Percentiles rank a stretch among this genome's conserved stretches.
Conservation (phyloP, 92 coral and sea anemone genomes). For the Isaurus tuberculatus region DNA sequence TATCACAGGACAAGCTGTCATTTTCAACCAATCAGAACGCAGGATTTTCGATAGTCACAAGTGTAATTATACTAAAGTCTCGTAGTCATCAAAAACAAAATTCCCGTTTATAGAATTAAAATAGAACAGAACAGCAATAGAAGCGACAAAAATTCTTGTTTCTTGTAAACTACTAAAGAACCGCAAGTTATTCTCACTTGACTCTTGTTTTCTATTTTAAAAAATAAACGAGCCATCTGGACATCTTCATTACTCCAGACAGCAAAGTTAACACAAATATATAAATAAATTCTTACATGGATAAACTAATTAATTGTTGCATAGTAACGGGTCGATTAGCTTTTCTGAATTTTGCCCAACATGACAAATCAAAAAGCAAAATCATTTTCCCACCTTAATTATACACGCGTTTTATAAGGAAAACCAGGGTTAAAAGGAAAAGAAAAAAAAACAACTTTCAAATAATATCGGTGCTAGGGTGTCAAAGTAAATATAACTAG, state of each 20-base stretch:
- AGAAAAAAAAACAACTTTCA: too few relatives aligned
- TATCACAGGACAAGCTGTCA: too few relatives aligned
- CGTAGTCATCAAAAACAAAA: slow-evolving; percentile 85
- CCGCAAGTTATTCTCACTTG: background rate
- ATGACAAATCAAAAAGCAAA: too few relatives aligned
- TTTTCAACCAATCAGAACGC: too few relatives aligned
- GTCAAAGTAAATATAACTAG: too few relatives aligned
- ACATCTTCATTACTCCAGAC: background rate
- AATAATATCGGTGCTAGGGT: too few relatives aligned
- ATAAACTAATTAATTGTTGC: background rate
- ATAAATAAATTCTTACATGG: background rate
- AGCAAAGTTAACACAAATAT: background rate
- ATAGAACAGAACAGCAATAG: slow-evolving; percentile 62
- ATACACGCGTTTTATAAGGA: too few relatives aligned
- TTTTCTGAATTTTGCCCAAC: too few relatives aligned
- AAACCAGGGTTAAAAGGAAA: too few relatives aligned
- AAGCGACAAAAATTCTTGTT: slow-evolving; percentile 44
- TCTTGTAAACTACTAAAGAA: background rate
- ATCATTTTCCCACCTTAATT: too few relatives aligned
- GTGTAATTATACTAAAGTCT: too few relatives aligned
- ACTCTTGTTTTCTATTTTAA: slow-evolving; percentile 11
- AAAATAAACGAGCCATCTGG: slow-evolving; percentile 36
- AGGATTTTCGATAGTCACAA: too few relatives aligned
- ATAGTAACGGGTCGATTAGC: background rate
- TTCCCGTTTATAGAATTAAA: slow-evolving; percentile 75